Base-by-base conservation (phyloP, 2,113 vertebrate genomes). In the Polyodon spathula region DNA sequence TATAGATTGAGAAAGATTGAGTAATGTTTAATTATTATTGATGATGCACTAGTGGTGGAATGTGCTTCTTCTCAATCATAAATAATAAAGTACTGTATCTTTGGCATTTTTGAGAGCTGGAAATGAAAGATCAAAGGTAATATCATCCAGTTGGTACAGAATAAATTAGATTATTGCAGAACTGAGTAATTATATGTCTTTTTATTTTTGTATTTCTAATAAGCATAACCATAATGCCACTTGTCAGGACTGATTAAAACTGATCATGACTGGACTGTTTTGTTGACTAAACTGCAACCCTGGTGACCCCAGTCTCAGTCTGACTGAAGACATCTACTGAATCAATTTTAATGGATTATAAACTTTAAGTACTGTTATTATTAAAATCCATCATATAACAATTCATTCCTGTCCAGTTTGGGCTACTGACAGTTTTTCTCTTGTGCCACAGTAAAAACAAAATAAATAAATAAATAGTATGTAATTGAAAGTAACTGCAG, bases 341-440 rank as follows among this genome's bases (percentile, higher is more conserved):
- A 80, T 80, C 79, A 72, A 83, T 84, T 87, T 84, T 71, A 78
- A 82, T 73, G 75, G 77, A 83, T 85, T 86, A 84, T 86, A 78
- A 77, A 88, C 86, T 86, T 84, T 3, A 79, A 54, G 71, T 68
- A 61, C 70, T 75, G 71, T 75, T 70, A 62, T 63, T 68, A 78
- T 82, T 69, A 64, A 74, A 71, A 64, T 59, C 10, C 55, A 67
- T 65, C 50, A 68, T 69, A 58, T 66, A 66, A 71, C 66, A 57
- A 48, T 65, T 10, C 40, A 60, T 59, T 58, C 46, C 56, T 56
- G 44, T 42, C 54, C 50, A 17, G 51, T 66, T 55, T 65, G 42
- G 3, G 37, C 7, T 54, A 54, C 53, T 27, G 16, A 16, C 1
- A 8, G 15, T 54, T 50, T n/a, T n/a, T n/a, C n/a, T n/a, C n/a